Base-by-base conservation (phyloP, 2,797 vertebrate species). In the Xyrichtys novacula region DNA sequence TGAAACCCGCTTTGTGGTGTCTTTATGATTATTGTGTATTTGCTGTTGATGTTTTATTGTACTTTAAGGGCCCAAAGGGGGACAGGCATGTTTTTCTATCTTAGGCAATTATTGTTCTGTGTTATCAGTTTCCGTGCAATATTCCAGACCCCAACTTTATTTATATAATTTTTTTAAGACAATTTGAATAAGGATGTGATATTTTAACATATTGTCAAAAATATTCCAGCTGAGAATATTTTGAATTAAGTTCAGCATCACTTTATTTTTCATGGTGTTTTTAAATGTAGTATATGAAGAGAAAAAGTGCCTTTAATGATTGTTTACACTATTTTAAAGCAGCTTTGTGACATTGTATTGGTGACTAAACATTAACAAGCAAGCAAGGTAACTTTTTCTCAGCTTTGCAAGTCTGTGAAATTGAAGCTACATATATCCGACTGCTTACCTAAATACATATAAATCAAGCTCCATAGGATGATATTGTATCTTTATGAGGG, bases 341-440 rank as follows among this genome's bases (percentile, higher is more conserved):
- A 63, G 4, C 1, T 19, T 43, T 44, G 31, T 74, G 43, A 74
- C 46, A 50, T 25, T 15, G 70, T 57, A 55, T 44, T 44, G 71
- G 22, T 65, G 40, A 23, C 26, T 71, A 49, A 53, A 71, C 19
- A 50, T 31, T 46, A 11, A 28, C 22, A 66, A 44, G 23, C 43
- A 40, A 43, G 3, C 20, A 4, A 10, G 28, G 43, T 10, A 26
- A 28, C 6, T 70, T 65, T 59, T 60, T 53, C 57, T 36, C 14
- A 55, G n/a, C 26, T 36, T 26, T 58, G 16, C 42, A 23, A 47
- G 46, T 25, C 55, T 57, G 12, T 25, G 40, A 61, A n/a, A 55
- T 49, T 14, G 3, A 26, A 23, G 15, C 25, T 76, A 38, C 53
- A 34, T 38, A 57, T 49, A 9, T 32, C 16, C 71, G 56, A 36